A percentile compares a stretch with the other conserved stretches of the same genome.
These are phyloP conservation scores for Aurelia sp. DNA, from an alignment of 30 jellyfish, hydroid and myxozoan species.

Conservation along the genomic window DNA sequence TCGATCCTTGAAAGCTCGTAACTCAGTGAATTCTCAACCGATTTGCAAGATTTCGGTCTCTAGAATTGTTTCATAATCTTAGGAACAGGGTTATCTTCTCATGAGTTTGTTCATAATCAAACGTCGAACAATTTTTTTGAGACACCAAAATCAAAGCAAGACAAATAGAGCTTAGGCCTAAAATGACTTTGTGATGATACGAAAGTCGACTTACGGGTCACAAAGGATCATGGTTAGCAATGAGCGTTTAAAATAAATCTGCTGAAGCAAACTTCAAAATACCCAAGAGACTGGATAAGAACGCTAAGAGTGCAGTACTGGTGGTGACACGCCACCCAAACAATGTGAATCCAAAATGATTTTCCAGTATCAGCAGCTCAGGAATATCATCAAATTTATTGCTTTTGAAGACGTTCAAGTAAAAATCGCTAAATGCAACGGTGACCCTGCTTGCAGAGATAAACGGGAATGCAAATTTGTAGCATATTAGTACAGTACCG, in stretches of 20 bases:
- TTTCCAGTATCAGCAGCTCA: constrained; percentile 27
- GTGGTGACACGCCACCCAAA: constrained; percentile 55
- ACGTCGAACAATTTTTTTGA: too few species aligned
- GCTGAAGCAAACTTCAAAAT: constrained; percentile 39
- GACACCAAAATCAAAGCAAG: too few species aligned
- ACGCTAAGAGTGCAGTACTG: constrained; percentile 31
- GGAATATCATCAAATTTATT: constrained; percentile 54
- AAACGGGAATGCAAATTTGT: constrained; percentile 66
- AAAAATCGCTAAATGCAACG: constrained; percentile 30
- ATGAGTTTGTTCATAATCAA: too few species aligned
- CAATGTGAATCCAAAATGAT: constrained; percentile 35
- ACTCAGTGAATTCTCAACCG: too few species aligned
- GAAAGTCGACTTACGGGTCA: too few species aligned
- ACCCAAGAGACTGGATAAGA: constrained; percentile 59
- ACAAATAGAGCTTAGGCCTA: too few species aligned
- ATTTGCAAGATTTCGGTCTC: too few species aligned
- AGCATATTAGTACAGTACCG: constrained; percentile 43
- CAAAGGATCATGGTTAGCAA: too few species aligned
- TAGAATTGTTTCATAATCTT: too few species aligned
- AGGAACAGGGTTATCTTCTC: too few species aligned
- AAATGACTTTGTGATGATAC: too few species aligned
- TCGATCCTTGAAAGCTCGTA: too few species aligned
- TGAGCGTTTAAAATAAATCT: neutral
- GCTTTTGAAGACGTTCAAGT: constrained; percentile 28
- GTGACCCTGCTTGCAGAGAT: constrained; percentile 72